These are phyloP conservation scores for Valencia hispanica DNA, from an alignment of 2,797 vertebrate species.

Conservation along the genomic window DNA sequence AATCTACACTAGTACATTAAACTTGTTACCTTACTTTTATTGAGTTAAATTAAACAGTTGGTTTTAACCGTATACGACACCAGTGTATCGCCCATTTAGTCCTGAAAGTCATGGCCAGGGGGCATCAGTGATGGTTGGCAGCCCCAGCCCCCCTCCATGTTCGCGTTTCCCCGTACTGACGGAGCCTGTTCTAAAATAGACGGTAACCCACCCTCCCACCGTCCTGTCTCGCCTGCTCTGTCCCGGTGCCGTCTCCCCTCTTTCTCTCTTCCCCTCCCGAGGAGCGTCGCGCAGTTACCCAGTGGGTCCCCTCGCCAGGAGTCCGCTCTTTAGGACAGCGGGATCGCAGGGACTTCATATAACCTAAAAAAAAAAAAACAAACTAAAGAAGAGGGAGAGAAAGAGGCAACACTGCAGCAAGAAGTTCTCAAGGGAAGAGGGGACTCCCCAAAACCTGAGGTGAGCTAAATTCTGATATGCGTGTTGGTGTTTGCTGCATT, in stretches of 20 bases:
- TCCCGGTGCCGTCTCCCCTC: slow-evolving; percentile 34
- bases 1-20: neutral
- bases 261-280: slow-evolving; percentile 55
- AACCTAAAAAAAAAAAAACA: slow-evolving; percentile 20
- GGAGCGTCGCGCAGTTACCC: slow-evolving; percentile 65
- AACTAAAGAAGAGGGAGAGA: slow-evolving; percentile 7
- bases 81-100: neutral
- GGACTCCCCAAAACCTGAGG: slow-evolving; percentile 72
- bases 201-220: slow-evolving; percentile 38
- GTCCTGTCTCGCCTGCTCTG: slow-evolving; percentile 22
- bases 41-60: neutral
- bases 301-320: slow-evolving; percentile 51
- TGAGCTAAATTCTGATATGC: slow-evolving; percentile 52
- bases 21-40: neutral
- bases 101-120: neutral
- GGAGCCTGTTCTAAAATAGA: slow-evolving; percentile 81
- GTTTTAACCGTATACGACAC: neutral
- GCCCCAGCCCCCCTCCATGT: neutral
- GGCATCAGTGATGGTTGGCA: neutral
- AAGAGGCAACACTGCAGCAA: slow-evolving; percentile 10
- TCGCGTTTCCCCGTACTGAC: slow-evolving; percentile 64
- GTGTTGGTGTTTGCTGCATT: slow-evolving; percentile 58
- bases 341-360: slow-evolving; percentile 40
- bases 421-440: slow-evolving; percentile 54
- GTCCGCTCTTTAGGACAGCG: slow-evolving; percentile 55